These are phyloP conservation scores for Periparus ater DNA, from an alignment of 2,797 vertebrate genomes.

Conservation along the genomic window DNA sequence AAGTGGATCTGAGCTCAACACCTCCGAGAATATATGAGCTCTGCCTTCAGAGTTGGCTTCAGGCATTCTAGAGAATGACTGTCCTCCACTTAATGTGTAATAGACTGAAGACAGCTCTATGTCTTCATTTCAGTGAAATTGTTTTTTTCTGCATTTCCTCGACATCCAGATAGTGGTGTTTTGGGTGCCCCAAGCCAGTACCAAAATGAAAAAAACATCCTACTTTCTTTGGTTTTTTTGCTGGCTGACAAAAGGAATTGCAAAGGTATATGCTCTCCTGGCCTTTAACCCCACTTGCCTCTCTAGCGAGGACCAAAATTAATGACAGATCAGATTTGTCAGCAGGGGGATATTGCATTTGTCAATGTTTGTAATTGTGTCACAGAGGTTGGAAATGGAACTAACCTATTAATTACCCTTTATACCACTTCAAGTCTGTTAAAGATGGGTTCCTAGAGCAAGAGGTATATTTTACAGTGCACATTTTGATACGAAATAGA, in stretches of 20 bases:
- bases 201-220: neutral
- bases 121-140: conserved; percentile 8
- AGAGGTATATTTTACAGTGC: neutral
- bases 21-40: conserved; percentile 42
- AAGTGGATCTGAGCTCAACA: conserved; percentile 8
- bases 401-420: neutral
- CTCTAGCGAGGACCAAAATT: neutral
- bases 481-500: neutral
- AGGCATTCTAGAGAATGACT: conserved; percentile 37
- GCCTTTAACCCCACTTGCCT: neutral
- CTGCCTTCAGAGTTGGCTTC: conserved; percentile 44
- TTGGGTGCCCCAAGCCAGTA: neutral
- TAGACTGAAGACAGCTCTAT: conserved; percentile 8
- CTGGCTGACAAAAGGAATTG: neutral
- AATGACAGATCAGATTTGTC: neutral
- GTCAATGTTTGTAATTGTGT: neutral
- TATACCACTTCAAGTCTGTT: neutral
- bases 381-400: neutral
- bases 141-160: neutral
- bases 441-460: neutral
- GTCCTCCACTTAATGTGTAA: neutral
- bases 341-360: neutral
- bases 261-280: neutral
- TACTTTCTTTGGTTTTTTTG: neutral
- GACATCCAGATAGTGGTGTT: neutral